A percentile compares a stretch with the other conserved stretches of the same genome.
phyloP scores from a whole-genome alignment of 2,888 invertebrate species.

The Drosophila tripunctata region DNA sequence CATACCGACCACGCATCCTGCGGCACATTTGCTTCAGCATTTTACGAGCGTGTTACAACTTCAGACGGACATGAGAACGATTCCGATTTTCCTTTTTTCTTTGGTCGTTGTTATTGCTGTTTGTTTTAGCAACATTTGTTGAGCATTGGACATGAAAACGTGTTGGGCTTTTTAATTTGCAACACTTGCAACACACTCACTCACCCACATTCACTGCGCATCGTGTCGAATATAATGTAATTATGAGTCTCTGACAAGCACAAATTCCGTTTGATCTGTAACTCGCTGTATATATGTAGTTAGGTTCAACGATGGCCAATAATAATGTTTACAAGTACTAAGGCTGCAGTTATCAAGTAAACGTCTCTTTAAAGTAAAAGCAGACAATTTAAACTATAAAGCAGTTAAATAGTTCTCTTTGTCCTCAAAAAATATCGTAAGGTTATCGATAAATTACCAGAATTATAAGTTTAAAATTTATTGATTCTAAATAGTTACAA shows the following conservation, averaged over 20 bases:
- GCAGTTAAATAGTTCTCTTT: no score
- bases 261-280: conserved; percentile 33
- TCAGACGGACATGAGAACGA: conserved; percentile 10
- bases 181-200: conserved; percentile 35
- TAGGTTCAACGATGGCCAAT: conserved; percentile 5
- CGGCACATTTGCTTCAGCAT: conserved; percentile 43
- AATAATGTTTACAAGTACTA: no score
- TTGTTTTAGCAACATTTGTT: conserved; percentile 48
- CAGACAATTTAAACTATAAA: no score
- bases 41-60: conserved; percentile 65
- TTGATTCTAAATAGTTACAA: no score
- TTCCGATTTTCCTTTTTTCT: conserved; percentile 3
- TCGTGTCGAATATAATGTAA: conserved; percentile 27
- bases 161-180: conserved; percentile 69
- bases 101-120: conserved; percentile 7
- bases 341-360: no score
- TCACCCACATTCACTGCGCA: neutral
- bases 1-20: conserved; percentile 52
- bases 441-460: no score
- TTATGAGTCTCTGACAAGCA: conserved; percentile 30
- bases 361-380: no score
- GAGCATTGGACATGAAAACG: conserved; percentile 47
- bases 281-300: conserved; percentile 16
- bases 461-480: no score
- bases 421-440: no score